Conservation (phyloP, 2,888 invertebrate genomes). For the Lysandra coridon region DNA sequence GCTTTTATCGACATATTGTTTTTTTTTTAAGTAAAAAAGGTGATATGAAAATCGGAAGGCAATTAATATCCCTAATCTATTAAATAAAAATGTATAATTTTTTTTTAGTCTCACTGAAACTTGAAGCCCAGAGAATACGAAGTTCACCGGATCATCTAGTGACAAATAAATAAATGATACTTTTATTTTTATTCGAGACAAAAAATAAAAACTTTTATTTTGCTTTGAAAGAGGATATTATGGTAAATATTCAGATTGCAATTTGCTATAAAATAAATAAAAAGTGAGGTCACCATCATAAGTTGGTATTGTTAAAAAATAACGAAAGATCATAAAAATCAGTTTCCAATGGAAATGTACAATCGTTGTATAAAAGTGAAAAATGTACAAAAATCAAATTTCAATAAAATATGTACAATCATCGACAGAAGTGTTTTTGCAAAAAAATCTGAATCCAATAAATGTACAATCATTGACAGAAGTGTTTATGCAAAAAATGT, state of each 20-base stretch:
- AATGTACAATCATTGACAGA: neutral
- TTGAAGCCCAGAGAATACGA: no score
- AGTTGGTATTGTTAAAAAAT: neutral
- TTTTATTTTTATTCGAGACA: no score
- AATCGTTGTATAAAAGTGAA: neutral
- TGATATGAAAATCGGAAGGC: neutral
- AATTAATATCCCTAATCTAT: neutral
- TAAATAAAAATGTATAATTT: no score
- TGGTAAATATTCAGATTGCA: no score
- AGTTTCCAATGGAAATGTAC: neutral
- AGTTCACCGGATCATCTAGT: no score
- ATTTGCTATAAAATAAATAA: no score
- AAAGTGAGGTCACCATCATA: neutral
- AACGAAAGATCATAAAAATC: neutral
- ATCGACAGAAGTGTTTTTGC: neutral
- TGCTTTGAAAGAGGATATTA: no score
- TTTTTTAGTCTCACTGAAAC: no score
- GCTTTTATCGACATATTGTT: neutral
- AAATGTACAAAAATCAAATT: neutral
- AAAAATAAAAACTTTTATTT: no score
- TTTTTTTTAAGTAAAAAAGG: neutral
- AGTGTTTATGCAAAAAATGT: conserved; percentile 9
- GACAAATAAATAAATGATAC: no score
- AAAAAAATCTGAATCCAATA: neutral
- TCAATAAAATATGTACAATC: neutral